Evolutionary conservation across 2,888 invertebrate species (phyloP), one percentile per base, ranked within the genome.

Genomic region (Chironomus riparius): DNA sequence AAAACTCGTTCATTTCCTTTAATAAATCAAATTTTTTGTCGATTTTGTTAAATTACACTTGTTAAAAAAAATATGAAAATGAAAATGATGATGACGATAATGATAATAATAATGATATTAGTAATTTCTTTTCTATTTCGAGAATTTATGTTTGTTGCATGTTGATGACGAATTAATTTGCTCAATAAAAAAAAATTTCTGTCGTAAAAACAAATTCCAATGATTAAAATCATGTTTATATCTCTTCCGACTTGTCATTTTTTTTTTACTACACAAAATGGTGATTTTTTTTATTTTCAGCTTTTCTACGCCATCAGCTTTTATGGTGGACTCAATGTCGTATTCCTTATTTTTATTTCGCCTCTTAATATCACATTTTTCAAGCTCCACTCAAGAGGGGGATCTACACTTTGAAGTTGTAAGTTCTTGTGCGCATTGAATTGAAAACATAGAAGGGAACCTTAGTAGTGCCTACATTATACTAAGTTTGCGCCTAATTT

Each of bases 131-230:
- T 21, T 65, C 18, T 65, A 65, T 22, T 65, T 65, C 65, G 21
- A 65, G 65, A 65, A 24, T 47, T 74, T 74, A 74, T 74, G 48
- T 74, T 74, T 68, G 74, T 74, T 74, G 62, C 74, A 74, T 73
- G 72, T 73, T 73, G 62, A 73, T 61, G 72, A 61, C 62, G 47
- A 74, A 74, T 74, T 74, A 74, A 73, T 73, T 73, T 73, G 18
- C 62, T 18, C 24, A 74, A 74, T 65, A 74, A 74, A 74, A n/a
- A 24, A 61, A 28, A 24, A 10, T 65, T 24, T 65, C 65, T 28
- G 74, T 61, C 61, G 48, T 73, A 73, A 73, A 73, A 68, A 10
- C 7, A 21, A 24, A 65, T 56, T 15, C 56, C 28, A 38, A 73
- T 73, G 72, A 73, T 73, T 73, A 73, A 62, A 73, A 38, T 62